Conservation (phyloP, 2,797 vertebrate genomes). For the Notoglanidium macrostoma region DNA sequence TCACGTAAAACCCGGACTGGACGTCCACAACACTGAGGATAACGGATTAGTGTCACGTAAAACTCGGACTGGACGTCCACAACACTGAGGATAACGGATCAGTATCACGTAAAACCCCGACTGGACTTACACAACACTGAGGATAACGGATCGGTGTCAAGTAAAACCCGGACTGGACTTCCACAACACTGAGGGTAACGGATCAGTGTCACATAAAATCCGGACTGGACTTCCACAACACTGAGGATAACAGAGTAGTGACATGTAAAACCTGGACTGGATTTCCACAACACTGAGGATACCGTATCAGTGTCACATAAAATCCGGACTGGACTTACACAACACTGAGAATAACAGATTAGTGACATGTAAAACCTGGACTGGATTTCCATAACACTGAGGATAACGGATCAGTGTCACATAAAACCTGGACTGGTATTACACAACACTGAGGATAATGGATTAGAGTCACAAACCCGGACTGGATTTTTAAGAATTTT, state of each 20-base stretch:
- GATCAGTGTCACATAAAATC: neutral
- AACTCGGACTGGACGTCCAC: neutral
- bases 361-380: too few species aligned
- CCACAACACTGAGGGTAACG: too few species aligned
- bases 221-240: neutral
- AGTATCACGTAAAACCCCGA: conserved; percentile 7
- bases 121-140: neutral
- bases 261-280: conserved; percentile 11
- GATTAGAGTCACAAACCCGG: neutral
- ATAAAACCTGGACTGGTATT: conserved; percentile 27
- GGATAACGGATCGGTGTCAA: too few species aligned
- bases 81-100: neutral
- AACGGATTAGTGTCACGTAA: neutral
- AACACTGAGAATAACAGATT: neutral
- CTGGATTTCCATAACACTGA: neutral
- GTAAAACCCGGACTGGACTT: conserved; percentile 17
- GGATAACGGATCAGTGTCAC: neutral
- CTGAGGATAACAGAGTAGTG: neutral
- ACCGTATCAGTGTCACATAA: neutral
- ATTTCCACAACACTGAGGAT: neutral
- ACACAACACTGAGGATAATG: too few species aligned
- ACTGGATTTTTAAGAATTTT: conserved; percentile 21
- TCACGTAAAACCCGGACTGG: too few species aligned
- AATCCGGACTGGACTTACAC: conserved; percentile 8
- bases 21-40: too few species aligned